A percentile compares a stretch with the other conserved stretches of the same genome.
Evolutionary conservation across 2,113 vertebrate species (phyloP).

Genomic region (Alligator mississippiensis): DNA sequence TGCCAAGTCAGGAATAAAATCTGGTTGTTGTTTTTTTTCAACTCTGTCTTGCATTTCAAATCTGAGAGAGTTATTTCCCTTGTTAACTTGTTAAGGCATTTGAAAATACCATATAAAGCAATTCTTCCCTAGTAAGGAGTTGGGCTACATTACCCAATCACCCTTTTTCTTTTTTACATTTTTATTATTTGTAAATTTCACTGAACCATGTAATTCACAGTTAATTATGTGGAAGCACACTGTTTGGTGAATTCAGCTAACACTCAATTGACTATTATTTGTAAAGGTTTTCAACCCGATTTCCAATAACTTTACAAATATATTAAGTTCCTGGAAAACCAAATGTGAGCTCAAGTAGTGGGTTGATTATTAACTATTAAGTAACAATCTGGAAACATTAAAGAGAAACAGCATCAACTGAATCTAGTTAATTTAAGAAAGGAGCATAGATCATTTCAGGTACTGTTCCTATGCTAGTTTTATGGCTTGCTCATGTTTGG

Average conservation of each 20-base stretch:
- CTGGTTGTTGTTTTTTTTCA: background rate
- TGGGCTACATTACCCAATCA: background rate
- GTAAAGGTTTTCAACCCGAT: background rate
- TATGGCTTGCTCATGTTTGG: background rate
- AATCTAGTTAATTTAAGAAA: background rate
- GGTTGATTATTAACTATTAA: background rate
- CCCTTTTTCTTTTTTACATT: background rate
- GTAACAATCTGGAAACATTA: background rate
- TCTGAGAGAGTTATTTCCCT: background rate
- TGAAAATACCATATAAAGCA: background rate
- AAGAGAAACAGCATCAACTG: background rate
- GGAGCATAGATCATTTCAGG: background rate
- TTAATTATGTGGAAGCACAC: background rate
- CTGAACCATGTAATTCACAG: background rate
- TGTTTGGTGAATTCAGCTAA: background rate
- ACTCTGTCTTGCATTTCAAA: background rate
- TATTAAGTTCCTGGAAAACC: background rate
- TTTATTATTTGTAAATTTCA: background rate
- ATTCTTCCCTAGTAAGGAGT: background rate
- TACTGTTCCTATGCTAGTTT: background rate
- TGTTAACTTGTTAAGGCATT: background rate
- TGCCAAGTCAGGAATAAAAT: background rate
- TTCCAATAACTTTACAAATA: background rate
- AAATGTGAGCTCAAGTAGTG: background rate
- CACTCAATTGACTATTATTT: background rate